Evolutionary conservation across 2,888 invertebrate species (phyloP).

Genomic region (Archips xylosteana): DNA sequence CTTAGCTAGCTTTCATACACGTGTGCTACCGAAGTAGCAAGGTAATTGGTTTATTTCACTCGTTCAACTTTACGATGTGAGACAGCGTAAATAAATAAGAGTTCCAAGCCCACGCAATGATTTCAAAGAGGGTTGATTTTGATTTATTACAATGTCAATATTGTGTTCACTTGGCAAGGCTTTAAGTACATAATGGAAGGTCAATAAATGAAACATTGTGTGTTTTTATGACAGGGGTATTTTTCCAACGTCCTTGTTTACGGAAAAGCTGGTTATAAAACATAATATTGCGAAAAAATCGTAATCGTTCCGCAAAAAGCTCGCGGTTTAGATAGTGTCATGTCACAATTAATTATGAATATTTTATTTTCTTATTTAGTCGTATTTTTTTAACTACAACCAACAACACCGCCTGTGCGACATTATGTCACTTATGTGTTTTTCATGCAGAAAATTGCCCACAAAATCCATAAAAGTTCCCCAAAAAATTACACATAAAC

Average conservation of each 20-base stretch:
- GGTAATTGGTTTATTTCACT: no score
- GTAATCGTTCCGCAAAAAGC: neutral
- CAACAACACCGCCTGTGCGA: no score
- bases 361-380: no score
- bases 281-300: slow-evolving; percentile 14
- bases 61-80: neutral
- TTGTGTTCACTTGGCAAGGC: neutral
- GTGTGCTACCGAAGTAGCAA: no score
- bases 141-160: slow-evolving; percentile 6
- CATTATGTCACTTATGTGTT: no score
- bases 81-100: neutral
- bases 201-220: slow-evolving; percentile 11
- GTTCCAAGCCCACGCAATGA: neutral
- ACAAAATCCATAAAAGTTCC: no score
- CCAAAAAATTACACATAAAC: no score
- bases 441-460: no score
- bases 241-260: slow-evolving; percentile 17
- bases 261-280: slow-evolving; percentile 1
- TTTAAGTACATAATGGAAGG: slow-evolving; percentile 1
- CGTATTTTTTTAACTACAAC: no score
- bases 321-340: no score
- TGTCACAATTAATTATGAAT: no score
- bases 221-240: slow-evolving; percentile 24
- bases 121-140: neutral
- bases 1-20: no score